phyloP scores from a whole-genome alignment of 1,140 invertebrate species.

The Ridgeia piscesae region DNA sequence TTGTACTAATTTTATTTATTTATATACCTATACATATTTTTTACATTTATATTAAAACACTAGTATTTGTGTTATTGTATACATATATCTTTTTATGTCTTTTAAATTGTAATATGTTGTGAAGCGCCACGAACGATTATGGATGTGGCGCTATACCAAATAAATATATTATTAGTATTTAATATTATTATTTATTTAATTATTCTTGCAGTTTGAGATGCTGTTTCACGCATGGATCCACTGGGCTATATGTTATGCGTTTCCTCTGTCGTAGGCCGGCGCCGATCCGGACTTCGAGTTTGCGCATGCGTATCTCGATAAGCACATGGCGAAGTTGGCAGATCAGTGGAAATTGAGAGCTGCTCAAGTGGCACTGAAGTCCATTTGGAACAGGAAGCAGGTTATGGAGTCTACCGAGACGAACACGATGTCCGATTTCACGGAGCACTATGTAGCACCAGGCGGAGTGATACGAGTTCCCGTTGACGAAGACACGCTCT shows the following conservation, averaged over 20 bases:
- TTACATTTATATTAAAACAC: too few species aligned
- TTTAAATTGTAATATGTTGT: too few species aligned
- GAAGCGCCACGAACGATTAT: too few species aligned
- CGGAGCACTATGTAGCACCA: neutral
- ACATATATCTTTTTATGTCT: too few species aligned
- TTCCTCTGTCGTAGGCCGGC: neutral
- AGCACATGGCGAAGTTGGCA: neutral
- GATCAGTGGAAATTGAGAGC: neutral
- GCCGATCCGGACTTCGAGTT: neutral
- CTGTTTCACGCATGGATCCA: too few species aligned
- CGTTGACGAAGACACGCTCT: neutral
- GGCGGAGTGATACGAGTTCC: conserved; percentile 3
- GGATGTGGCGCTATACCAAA: too few species aligned
- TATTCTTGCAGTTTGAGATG: too few species aligned
- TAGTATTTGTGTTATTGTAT: too few species aligned
- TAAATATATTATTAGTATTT: too few species aligned
- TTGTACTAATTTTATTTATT: too few species aligned
- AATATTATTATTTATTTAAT: too few species aligned
- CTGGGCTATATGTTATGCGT: neutral
- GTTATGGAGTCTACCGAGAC: neutral
- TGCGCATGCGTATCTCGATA: neutral
- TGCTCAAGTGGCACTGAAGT: neutral
- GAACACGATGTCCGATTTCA: neutral
- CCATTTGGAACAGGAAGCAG: neutral
- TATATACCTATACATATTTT: too few species aligned